Base-by-base conservation (phyloP, 2,113 vertebrate species). In the Prietella phreatophila region DNA sequence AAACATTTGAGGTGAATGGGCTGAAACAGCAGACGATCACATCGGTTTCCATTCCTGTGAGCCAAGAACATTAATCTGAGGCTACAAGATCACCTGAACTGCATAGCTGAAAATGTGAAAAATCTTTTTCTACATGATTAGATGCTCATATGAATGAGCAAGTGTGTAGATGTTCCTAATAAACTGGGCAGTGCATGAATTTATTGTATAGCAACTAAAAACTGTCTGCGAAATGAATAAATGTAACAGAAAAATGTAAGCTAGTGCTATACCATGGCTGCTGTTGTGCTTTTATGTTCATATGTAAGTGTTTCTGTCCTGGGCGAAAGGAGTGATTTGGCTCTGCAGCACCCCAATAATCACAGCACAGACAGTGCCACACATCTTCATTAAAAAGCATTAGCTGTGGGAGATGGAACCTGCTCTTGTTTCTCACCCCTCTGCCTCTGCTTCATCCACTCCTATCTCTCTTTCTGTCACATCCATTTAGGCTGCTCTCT, bases 331-430 rank as follows among this genome's bases (percentile, higher is more conserved):
- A 80, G 79, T 33, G 92, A 93, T 84, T 65, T 63, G 82, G 92
- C 71, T 89, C 60, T 89, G 91, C 80, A 88, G 56, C 89, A 76
- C 84, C 67, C 83, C 90, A 93, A 93, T 95, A 94, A 94, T 93
- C 93, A 93, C 92, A 88, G 92, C 80, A 86, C 89, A 91, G 92
- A 90, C 89, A 88, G 87, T 15, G 87, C 92, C 91, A 93, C 93
- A 94, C 92, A 95, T 95, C 94, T 95, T 95, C 93, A 94, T 95
- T 95, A 94, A 90, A 94, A 91, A 86, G 88, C 93, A 94, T 95
- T 93, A 94, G 92, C 91, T 88, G 78, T 90, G 91, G 86, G 92
- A 92, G 93, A 93, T 91, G 91, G 93, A 93, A 90, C 91, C 92
- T 90, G 91, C 93, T n/a, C 82, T 67, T 13, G 39, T 67, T 83